Evolutionary conservation across 2,113 vertebrate genomes (phyloP).

Genomic region (Plestiodon gilberti): DNA sequence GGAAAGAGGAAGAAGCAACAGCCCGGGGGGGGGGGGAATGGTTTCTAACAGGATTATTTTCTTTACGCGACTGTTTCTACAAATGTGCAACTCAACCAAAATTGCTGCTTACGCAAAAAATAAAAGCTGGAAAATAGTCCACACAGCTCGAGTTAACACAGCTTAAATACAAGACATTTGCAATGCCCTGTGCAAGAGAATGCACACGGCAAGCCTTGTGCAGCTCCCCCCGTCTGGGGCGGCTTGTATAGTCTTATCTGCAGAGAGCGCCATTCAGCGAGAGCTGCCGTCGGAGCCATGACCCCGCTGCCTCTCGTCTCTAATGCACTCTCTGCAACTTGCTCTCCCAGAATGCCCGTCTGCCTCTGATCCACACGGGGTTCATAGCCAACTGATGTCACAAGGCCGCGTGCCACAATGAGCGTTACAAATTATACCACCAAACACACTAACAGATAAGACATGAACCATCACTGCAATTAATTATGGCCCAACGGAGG

Average conservation of each 20-base stretch:
- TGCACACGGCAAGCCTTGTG: background rate
- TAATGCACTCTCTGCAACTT: background rate
- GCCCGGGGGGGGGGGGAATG: background rate
- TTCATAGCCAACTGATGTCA: conserved; percentile 21
- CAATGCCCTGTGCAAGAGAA: background rate
- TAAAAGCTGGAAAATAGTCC: background rate
- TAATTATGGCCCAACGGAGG: conserved; percentile 59
- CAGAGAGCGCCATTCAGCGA: background rate
- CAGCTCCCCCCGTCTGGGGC: background rate
- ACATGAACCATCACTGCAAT: conserved; percentile 55
- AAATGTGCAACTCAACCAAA: background rate
- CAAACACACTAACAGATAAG: conserved; percentile 24
- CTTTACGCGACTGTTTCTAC: background rate
- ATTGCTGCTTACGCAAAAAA: background rate
- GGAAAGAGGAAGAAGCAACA: background rate
- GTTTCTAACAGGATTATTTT: background rate
- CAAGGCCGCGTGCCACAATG: background rate
- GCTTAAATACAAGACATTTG: background rate
- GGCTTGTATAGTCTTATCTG: background rate
- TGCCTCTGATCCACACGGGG: background rate
- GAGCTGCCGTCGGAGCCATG: background rate
- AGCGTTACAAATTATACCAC: conserved; percentile 41
- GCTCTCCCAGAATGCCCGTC: background rate
- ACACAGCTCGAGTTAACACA: background rate
- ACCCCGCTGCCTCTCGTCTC: background rate